Conservation (phyloP, 2,888 invertebrate genomes). For the Syritta pipiens region DNA sequence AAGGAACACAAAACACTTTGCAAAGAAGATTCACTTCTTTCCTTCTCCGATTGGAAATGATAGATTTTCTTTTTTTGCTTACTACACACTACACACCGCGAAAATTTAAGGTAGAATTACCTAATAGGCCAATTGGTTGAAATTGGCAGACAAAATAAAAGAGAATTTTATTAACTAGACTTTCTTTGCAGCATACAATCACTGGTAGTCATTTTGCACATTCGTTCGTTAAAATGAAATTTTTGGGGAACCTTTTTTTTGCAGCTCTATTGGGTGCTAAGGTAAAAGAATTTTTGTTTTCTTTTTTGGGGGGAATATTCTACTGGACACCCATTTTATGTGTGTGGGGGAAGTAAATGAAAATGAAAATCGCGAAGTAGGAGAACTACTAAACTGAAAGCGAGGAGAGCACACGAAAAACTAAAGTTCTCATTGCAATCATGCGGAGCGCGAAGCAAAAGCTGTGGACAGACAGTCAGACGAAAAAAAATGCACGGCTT, state of each 20-base stretch:
- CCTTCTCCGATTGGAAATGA: background rate
- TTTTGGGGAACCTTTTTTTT: no score
- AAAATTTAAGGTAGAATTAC: background rate
- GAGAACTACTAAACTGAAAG: background rate
- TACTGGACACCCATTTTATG: background rate
- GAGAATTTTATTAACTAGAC: background rate
- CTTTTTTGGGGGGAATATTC: no score
- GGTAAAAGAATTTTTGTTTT: no score
- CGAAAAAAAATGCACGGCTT: no score
- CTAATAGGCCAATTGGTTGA: conserved; percentile 1
- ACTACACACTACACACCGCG: background rate
- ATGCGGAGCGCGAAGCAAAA: background rate
- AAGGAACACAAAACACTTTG: no score
- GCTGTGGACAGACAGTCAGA: no score
- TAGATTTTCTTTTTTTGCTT: background rate
- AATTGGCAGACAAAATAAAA: background rate
- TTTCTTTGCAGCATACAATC: background rate
- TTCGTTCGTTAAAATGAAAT: no score
- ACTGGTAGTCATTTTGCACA: background rate
- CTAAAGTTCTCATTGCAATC: background rate
- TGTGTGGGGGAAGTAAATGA: background rate
- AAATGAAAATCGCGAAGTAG: background rate
- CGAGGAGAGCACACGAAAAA: background rate
- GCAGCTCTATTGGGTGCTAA: no score
- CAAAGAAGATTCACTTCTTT: no score